Conservation (phyloP, 2,113 vertebrate species). For the Mormyrus iriodes region DNA sequence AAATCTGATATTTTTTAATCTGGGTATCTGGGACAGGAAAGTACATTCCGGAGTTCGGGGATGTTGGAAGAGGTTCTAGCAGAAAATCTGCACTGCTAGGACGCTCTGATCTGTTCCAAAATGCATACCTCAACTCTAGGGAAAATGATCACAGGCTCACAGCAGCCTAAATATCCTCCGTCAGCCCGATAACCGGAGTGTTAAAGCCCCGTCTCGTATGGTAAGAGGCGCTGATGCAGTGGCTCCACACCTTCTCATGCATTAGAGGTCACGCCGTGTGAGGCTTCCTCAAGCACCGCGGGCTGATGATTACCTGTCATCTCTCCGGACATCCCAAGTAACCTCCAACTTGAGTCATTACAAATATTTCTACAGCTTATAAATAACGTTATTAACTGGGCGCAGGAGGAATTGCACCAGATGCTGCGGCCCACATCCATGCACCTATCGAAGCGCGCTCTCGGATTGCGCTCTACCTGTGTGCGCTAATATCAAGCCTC, state of each 20-base stretch:
- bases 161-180: not conserved
- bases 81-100: not conserved
- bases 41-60: not conserved
- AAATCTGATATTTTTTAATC: not conserved
- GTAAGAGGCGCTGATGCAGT: not conserved
- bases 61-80: not conserved
- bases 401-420: not conserved
- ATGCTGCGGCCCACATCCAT: conserved; percentile 5
- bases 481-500: conserved; percentile 24
- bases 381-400: conserved; percentile 22
- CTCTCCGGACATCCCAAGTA: not conserved
- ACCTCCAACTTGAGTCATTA: conserved; percentile 13
- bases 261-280: not conserved
- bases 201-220: not conserved
- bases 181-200: not conserved
- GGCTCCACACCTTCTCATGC: not conserved
- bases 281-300: conserved; percentile 6
- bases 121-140: not conserved
- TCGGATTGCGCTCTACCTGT: not conserved
- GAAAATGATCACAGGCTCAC: not conserved
- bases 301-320: conserved; percentile 34
- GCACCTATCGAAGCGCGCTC: conserved; percentile 11
- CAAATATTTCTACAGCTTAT: conserved; percentile 18
- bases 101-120: not conserved
- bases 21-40: not conserved